Evolutionary conservation across 2,888 invertebrate species (phyloP), one percentile per base, ranked within the genome.

Genomic region (Yponomeuta cagnagella): DNA sequence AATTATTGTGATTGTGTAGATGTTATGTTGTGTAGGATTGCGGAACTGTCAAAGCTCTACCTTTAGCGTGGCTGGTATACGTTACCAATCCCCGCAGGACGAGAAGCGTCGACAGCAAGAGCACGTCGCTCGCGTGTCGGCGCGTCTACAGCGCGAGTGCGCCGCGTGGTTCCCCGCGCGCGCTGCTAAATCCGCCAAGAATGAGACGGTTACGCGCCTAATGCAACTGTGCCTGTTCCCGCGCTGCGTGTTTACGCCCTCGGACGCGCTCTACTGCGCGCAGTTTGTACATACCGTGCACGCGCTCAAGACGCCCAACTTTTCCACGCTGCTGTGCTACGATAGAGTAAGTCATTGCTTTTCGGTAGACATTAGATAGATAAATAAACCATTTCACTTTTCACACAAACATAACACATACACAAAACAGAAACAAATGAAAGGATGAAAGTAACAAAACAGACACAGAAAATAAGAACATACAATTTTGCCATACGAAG

Each of bases 201-300:
- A 98, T 87, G 98, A 98, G 90, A 98, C 98, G 1, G 98, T 99
- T 72, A 98, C 98, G 48, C 96, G 98, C 78, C 98, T 99, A 85
- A 93, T 99, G 81, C 99, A 99, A 89, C 93, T 98, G 72, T 99
- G 99, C 87, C 93, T 99, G 75, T 98, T 99, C 88, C 99, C 99
- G 37, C 95, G 99, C 78, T 98, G 98, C 89, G 97, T 98, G 73
- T 99, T 98, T 91, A 98, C 99, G 31, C 97, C 98, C 70, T 94
- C 96, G 70, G 99, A 99, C 93, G 98, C 99, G 52, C 94, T 99
- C 72, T 99, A 97, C 90, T 98, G 98, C 90, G 98, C 99, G 0
- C 97, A 98, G 93, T 99, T 99, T 88, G 97, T 99, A 73, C 97
- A 98, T 83, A 96, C 97, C 9, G 96, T 99, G 77, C 99, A 99